These are phyloP conservation scores for Alloplasta piceator DNA, from an alignment of 2,888 invertebrate genomes.

Conservation along the genomic window DNA sequence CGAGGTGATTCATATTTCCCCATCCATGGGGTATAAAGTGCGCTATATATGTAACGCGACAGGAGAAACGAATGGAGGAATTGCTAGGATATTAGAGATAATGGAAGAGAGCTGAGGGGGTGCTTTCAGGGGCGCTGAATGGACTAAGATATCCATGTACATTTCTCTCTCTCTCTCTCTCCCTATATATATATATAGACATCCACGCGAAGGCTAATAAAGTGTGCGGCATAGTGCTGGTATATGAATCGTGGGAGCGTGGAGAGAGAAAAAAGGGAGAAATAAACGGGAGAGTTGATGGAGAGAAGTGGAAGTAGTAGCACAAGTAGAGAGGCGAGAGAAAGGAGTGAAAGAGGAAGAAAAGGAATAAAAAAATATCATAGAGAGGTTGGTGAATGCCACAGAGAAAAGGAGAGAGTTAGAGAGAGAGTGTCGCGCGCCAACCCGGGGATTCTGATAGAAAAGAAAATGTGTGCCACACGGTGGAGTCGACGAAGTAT, in stretches of 20 bases:
- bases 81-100: conserved; percentile 62
- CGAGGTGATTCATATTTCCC: background rate
- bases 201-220: conserved; percentile 52
- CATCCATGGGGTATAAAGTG: background rate
- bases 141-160: conserved; percentile 33
- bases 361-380: conserved; percentile 24
- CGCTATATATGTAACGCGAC: conserved; percentile 1
- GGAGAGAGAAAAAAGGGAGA: conserved; percentile 10
- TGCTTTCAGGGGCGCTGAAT: conserved; percentile 47
- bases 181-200: too few species aligned
- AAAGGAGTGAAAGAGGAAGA: background rate
- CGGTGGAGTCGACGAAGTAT: conserved; percentile 13
- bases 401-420: conserved; percentile 26
- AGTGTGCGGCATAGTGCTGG: conserved; percentile 36
- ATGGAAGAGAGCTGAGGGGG: conserved; percentile 55
- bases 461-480: conserved; percentile 49
- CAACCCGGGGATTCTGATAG: conserved; percentile 49
- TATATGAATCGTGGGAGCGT: conserved; percentile 41
- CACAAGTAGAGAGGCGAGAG: background rate
- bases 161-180: background rate
- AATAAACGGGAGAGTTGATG: conserved; percentile 45
- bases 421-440: conserved; percentile 35
- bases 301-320: conserved; percentile 22
- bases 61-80: conserved; percentile 45
- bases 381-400: conserved; percentile 54